Conservation (phyloP, 2,888 invertebrate species). For the Ctenicera cuprea region DNA sequence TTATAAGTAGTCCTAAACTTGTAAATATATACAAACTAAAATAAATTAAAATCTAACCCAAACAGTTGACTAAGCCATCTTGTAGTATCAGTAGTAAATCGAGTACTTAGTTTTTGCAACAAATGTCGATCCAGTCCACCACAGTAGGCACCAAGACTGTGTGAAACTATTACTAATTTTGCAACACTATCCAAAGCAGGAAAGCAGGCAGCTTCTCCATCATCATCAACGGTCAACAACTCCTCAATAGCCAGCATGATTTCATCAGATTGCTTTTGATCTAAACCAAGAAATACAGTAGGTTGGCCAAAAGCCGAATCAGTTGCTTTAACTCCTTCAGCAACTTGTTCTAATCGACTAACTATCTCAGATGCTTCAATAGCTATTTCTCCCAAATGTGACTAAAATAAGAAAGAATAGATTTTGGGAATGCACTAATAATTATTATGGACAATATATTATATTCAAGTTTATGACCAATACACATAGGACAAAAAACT, state of each 20-base stretch:
- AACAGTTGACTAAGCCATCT: slow-evolving; percentile 92
- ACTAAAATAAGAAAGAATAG: slow-evolving; percentile 55
- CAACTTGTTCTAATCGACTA: slow-evolving; percentile 71
- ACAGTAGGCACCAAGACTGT: slow-evolving; percentile 90
- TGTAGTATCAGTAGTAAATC: slow-evolving; percentile 89
- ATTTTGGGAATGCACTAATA: neutral
- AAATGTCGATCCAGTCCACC: slow-evolving; percentile 88
- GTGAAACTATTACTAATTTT: slow-evolving; percentile 85
- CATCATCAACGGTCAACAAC: slow-evolving; percentile 78
- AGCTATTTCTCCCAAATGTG: slow-evolving; percentile 70
- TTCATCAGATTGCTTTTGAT: slow-evolving; percentile 73
- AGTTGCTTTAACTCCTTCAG: slow-evolving; percentile 65
- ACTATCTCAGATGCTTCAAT: slow-evolving; percentile 72
- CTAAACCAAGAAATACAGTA: slow-evolving; percentile 70
- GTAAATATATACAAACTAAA: too few species aligned
- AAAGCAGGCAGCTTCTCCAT: slow-evolving; percentile 78
- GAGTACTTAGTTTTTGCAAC: slow-evolving; percentile 86
- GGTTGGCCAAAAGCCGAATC: slow-evolving; percentile 62
- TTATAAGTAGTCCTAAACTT: too few species aligned
- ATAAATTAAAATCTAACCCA: slow-evolving; percentile 76
- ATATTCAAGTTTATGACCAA: neutral
- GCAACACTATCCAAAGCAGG: slow-evolving; percentile 79
- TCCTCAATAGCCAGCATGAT: slow-evolving; percentile 78
- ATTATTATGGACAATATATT: neutral
- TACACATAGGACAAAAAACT: slow-evolving; percentile 34